These are phyloP conservation scores for Tachypleus tridentatus DNA, from an alignment of 1,140 invertebrate genomes.

Conservation along the genomic window DNA sequence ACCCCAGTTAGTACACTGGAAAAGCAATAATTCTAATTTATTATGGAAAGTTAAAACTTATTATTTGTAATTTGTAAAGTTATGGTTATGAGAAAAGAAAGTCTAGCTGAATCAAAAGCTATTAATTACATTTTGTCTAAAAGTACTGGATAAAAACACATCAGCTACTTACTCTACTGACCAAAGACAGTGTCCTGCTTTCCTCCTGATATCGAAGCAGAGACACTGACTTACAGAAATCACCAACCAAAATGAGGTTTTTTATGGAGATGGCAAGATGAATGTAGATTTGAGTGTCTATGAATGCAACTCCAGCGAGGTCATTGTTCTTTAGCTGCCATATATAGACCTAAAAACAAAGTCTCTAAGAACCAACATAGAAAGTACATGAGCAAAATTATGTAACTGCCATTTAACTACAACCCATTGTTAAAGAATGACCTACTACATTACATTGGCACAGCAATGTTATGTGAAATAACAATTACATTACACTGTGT, in stretches of 20 bases:
- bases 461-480: not conserved
- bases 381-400: no score
- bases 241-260: slow-evolving; percentile 85
- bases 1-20: no score
- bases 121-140: no score
- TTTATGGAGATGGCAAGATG: slow-evolving; percentile 84
- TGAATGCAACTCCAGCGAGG: slow-evolving; percentile 93
- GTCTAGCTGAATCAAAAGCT: no score
- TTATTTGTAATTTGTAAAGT: no score
- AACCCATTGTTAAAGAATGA: no score
- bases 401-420: no score
- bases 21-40: no score
- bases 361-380: not conserved
- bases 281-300: slow-evolving; percentile 97
- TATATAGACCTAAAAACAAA: slow-evolving; percentile 73
- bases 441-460: not conserved
- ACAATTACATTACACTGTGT: no score
- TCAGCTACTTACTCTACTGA: slow-evolving; percentile 57
- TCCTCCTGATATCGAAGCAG: slow-evolving; percentile 90
- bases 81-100: no score
- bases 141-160: not conserved
- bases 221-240: slow-evolving; percentile 93
- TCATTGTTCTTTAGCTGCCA: slow-evolving; percentile 97
- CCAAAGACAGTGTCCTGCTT: slow-evolving; percentile 83
- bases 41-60: no score